Conservation (phyloP, 2,113 vertebrate species). For the Bucco capensis region DNA sequence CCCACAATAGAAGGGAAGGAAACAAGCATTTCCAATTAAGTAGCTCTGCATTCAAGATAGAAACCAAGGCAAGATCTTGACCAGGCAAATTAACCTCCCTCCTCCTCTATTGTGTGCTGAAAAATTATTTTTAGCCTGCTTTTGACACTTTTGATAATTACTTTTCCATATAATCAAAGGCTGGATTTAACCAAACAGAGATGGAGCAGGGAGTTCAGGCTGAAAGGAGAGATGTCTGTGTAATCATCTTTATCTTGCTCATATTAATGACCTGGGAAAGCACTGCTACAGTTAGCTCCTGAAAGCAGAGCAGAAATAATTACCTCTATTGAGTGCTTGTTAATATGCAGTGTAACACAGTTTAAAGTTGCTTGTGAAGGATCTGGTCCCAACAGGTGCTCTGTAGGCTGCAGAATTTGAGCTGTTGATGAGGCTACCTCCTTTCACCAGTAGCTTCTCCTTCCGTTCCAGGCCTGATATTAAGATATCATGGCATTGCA, state of each 20-base stretch:
- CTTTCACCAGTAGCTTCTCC: background rate
- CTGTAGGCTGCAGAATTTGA: background rate
- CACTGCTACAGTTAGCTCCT: background rate
- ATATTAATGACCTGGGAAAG: background rate
- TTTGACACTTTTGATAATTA: slow-evolving; percentile 7
- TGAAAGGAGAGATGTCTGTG: background rate
- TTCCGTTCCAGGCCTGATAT: background rate
- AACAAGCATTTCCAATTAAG: background rate
- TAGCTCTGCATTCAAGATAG: background rate
- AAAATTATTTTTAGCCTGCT: slow-evolving; percentile 20
- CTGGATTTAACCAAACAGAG: background rate
- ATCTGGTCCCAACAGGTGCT: background rate
- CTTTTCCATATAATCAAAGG: slow-evolving; percentile 1
- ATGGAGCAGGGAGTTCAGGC: background rate
- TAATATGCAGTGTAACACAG: background rate
- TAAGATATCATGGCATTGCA: background rate
- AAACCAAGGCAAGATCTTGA: background rate
- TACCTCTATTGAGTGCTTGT: background rate
- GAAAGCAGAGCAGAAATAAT: background rate
- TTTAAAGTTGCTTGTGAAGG: background rate
- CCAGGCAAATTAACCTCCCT: slow-evolving; percentile 14
- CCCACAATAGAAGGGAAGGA: background rate
- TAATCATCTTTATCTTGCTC: background rate
- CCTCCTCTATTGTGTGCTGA: background rate
- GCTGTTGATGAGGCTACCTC: background rate